A percentile compares a stretch with the other conserved stretches of the same genome.
Evolutionary conservation across 2,888 invertebrate species (phyloP).

Genomic region (Electrophaes corylata): DNA sequence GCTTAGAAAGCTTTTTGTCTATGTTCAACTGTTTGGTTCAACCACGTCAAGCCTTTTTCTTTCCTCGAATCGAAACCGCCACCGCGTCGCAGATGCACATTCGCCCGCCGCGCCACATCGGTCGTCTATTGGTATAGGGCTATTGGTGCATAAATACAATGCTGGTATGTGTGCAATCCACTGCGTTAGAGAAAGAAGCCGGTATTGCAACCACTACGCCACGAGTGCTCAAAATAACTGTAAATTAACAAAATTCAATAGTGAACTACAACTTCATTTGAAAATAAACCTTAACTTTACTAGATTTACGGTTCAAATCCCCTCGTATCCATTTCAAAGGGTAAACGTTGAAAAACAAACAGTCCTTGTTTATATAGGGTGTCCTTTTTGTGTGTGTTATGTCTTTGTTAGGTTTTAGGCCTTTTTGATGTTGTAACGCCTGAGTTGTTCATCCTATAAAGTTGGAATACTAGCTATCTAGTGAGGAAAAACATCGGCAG

Average conservation of each 20-base stretch:
- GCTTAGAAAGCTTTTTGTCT: too few relatives aligned
- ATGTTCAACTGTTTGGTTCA: too few relatives aligned
- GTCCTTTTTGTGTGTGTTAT: slow-evolving; percentile 32
- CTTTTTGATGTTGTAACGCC: slow-evolving; percentile 29
- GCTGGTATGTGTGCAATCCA: too few relatives aligned
- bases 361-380: slow-evolving; percentile 24
- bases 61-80: too few relatives aligned
- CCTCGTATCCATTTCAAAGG: slow-evolving; percentile 18
- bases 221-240: slow-evolving; percentile 10
- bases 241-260: slow-evolving; percentile 14
- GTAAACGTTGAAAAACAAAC: slow-evolving; percentile 21
- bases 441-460: slow-evolving; percentile 14
- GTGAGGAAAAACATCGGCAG: slow-evolving; percentile 4
- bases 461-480: not conserved
- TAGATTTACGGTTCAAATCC: slow-evolving; percentile 13
- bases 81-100: too few relatives aligned
- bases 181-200: not conserved
- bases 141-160: too few relatives aligned
- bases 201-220: not conserved
- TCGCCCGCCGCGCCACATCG: too few relatives aligned
- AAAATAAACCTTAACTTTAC: slow-evolving; percentile 12
- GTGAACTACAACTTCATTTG: slow-evolving; percentile 2
- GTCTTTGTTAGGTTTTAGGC: slow-evolving; percentile 28
- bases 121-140: too few relatives aligned
- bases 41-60: too few relatives aligned